A percentile compares a stretch with the other conserved stretches of the same genome.
Evolutionary conservation across 2,113 vertebrate species (phyloP).

Genomic region (Emydura subglobosa): DNA sequence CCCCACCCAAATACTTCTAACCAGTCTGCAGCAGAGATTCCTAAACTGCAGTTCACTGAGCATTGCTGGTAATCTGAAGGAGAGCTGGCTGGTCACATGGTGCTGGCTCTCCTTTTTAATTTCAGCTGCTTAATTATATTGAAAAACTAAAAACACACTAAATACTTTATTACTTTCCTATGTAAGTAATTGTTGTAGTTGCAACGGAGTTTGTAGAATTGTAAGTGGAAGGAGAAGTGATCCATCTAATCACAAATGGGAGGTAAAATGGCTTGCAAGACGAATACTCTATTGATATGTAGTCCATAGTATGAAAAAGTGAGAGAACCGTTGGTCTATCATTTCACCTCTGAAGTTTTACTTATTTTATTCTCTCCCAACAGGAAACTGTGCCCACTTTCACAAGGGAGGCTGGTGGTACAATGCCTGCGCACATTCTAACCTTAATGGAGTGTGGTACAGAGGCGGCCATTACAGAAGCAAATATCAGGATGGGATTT

Average conservation of each 20-base stretch:
- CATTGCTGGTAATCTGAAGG: neutral
- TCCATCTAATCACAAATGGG: neutral
- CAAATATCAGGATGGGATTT: conserved; percentile 98
- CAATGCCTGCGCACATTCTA: conserved; percentile 96
- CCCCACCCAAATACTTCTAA: conserved; percentile 26
- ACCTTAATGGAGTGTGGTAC: conserved; percentile 98
- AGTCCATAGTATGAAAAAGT: accelerated
- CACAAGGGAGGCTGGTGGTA: conserved; percentile 99
- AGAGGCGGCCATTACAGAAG: conserved; percentile 96
- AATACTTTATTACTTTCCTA: accelerated
- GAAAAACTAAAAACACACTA: neutral
- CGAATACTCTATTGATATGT: neutral
- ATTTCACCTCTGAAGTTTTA: neutral
- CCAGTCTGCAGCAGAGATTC: conserved; percentile 1
- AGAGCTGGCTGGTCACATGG: accelerated
- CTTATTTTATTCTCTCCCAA: neutral
- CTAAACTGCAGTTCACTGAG: neutral
- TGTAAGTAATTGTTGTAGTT: neutral
- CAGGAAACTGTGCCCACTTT: conserved; percentile 98
- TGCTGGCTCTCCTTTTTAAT: neutral
- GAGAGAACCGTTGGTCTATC: neutral
- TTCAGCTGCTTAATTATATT: neutral
- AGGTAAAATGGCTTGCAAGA: neutral
- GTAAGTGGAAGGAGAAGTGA: neutral
- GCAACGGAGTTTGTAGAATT: neutral